Evolutionary conservation across 2,797 vertebrate genomes (phyloP).

Genomic region (Lycodopsis pacificus): DNA sequence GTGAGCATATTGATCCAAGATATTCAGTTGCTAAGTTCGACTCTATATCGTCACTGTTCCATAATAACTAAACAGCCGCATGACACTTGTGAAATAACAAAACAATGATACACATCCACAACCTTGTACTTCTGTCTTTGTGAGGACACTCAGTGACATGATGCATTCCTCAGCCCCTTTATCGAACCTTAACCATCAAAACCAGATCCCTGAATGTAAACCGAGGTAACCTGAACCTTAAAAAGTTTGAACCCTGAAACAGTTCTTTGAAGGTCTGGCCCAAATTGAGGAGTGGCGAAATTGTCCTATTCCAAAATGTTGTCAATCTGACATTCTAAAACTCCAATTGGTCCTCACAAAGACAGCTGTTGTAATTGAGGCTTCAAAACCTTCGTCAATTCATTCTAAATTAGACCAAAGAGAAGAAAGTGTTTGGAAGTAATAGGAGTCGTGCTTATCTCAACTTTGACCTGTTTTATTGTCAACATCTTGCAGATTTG

Average conservation of each 20-base stretch:
- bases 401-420: constrained; percentile 2
- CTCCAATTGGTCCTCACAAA: not conserved
- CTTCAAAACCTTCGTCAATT: not conserved
- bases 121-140: not conserved
- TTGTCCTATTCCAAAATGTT: not conserved
- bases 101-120: not conserved
- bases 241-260: not conserved
- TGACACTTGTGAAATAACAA: not conserved
- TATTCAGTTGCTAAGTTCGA: not conserved
- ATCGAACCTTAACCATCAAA: not conserved
- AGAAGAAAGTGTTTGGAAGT: constrained; percentile 23
- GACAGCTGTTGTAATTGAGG: not conserved
- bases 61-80: not conserved
- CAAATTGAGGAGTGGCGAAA: not conserved
- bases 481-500: not conserved
- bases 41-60: not conserved
- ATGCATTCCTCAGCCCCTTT: not conserved
- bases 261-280: not conserved
- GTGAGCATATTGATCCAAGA: not conserved
- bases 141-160: not conserved
- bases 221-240: not conserved
- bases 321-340: not conserved
- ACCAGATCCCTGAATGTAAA: not conserved
- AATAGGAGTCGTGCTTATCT: constrained; percentile 11
- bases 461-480: constrained; percentile 20